Evolutionary conservation across 2,797 vertebrate genomes (phyloP).

Genomic region (Cercopithecus diana): DNA sequence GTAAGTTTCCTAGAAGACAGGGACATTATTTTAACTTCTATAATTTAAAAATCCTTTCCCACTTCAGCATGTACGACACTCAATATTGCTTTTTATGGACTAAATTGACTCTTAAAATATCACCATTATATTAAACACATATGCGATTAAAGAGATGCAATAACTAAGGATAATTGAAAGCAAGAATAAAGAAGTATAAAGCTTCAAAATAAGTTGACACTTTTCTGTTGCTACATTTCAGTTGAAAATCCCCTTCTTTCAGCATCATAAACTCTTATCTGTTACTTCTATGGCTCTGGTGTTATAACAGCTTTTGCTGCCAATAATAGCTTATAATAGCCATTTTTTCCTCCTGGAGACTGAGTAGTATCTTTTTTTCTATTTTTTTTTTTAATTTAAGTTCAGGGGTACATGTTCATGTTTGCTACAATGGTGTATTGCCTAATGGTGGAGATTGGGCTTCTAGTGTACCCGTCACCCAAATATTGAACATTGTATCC

Average conservation of each 20-base stretch:
- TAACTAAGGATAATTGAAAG: not conserved
- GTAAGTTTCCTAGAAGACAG: not conserved
- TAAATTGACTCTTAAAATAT: conserved; percentile 10
- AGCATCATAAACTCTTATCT: not conserved
- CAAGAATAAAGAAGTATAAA: not conserved
- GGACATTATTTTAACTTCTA: not conserved
- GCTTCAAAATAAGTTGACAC: not conserved
- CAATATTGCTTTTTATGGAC: not conserved
- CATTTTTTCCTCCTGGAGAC: not conserved
- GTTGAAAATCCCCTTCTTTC: not conserved
- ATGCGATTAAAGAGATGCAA: not conserved
- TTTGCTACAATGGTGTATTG: not conserved
- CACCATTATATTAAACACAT: not conserved
- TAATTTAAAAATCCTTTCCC: not conserved
- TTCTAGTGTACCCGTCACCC: not conserved
- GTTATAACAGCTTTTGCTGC: not conserved
- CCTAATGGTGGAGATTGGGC: not conserved
- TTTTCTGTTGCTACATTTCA: not conserved
- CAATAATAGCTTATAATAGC: not conserved
- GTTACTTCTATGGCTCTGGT: not conserved
- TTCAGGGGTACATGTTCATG: not conserved
- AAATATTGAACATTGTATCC: not conserved
- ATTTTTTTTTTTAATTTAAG: not conserved
- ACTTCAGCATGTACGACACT: not conserved
- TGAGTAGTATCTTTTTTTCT: not conserved